Conservation (phyloP, 2,113 vertebrate genomes). For the Hemichromis elongatus region DNA sequence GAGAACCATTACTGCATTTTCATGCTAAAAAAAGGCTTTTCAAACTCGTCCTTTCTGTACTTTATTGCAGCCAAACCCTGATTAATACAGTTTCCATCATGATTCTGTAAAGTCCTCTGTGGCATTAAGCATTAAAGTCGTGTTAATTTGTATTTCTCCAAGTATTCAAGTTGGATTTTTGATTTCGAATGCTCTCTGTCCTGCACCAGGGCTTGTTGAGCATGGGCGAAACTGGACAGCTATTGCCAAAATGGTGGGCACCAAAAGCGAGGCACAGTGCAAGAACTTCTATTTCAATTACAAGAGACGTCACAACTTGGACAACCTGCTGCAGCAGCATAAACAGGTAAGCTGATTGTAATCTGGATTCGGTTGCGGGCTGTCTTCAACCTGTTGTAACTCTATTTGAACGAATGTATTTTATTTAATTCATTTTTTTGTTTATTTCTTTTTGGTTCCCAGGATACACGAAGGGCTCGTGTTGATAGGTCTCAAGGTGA, state of each 20-base stretch:
- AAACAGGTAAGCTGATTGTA: conserved; percentile 77
- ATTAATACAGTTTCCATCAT: background rate
- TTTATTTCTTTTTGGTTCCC: background rate
- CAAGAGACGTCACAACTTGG: conserved; percentile 94
- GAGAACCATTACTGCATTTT: background rate
- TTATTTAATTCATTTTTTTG: background rate
- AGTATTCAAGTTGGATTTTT: background rate
- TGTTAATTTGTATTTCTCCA: background rate
- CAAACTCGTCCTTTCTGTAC: background rate
- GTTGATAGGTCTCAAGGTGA: conserved; percentile 92
- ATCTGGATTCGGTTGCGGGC: background rate
- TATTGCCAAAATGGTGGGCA: conserved; percentile 98
- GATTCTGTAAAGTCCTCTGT: background rate
- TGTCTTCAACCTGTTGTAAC: background rate
- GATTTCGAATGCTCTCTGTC: background rate
- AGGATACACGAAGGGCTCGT: conserved; percentile 81
- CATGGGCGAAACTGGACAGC: conserved; percentile 97
- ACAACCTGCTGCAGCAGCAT: conserved; percentile 94
- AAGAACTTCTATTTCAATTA: conserved; percentile 99
- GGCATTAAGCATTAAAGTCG: background rate
- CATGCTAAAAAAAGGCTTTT: background rate
- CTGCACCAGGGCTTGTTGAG: conserved; percentile 85
- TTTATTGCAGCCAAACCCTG: background rate
- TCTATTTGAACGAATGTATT: background rate
- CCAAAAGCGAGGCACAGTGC: conserved; percentile 97